phyloP scores from a whole-genome alignment of 2,888 invertebrate species.

The Drosophila falleni region DNA sequence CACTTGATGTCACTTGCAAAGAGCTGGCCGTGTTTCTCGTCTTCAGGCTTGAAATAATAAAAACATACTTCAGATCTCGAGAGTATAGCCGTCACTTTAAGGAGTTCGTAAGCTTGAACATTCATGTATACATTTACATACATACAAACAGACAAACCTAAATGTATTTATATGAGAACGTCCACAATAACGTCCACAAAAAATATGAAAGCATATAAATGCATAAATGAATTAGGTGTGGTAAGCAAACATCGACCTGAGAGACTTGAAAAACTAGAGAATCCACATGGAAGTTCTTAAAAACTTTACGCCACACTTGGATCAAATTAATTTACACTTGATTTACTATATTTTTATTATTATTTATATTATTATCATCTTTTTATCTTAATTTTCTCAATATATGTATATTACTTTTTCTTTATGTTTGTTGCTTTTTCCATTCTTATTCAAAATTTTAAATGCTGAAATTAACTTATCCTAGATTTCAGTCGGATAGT shows the following conservation, averaged over 20 bases:
- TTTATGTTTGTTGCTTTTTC: too few relatives aligned
- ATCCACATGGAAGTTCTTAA: not conserved
- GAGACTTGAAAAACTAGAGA: not conserved
- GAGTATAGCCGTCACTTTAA: conserved; percentile 2
- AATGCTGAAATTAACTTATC: too few relatives aligned
- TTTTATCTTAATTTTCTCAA: too few relatives aligned
- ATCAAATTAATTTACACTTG: too few relatives aligned
- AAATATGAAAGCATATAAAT: not conserved
- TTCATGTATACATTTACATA: not conserved
- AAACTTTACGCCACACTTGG: not conserved
- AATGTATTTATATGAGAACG: conserved; percentile 1
- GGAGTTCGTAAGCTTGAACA: conserved; percentile 7
- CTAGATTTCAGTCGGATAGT: too few relatives aligned
- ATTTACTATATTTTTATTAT: too few relatives aligned
- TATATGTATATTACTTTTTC: too few relatives aligned
- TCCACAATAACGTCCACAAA: not conserved
- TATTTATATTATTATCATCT: too few relatives aligned
- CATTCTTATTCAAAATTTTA: too few relatives aligned
- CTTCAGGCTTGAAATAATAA: conserved; percentile 59
- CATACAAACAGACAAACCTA: not conserved
- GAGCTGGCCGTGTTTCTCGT: conserved; percentile 46
- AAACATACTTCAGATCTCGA: conserved; percentile 51
- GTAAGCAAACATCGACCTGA: not conserved
- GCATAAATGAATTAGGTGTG: conserved; percentile 1
- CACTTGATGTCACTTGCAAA: conserved; percentile 62